phyloP scores from a whole-genome alignment of 2,888 invertebrate species.

The Ischnura elegans region DNA sequence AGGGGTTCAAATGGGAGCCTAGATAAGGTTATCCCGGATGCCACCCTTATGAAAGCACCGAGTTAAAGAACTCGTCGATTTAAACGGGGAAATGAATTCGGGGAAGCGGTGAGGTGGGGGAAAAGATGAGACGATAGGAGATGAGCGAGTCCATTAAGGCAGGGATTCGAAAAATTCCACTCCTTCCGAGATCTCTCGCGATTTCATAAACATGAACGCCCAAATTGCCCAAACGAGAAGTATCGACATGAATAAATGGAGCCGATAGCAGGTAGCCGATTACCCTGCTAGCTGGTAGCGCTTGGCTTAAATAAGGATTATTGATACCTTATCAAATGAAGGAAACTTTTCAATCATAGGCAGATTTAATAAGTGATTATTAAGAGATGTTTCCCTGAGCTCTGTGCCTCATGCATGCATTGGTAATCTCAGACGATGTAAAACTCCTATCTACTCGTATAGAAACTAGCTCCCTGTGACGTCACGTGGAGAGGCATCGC shows the following conservation, averaged over 20 bases:
- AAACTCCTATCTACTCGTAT: too few species aligned
- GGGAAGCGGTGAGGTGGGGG: background rate
- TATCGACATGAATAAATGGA: constrained; percentile 62
- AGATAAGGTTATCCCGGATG: background rate
- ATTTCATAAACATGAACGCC: constrained; percentile 65
- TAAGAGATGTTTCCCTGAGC: too few species aligned
- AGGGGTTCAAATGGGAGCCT: background rate
- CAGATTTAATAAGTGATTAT: too few species aligned
- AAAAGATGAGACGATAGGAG: background rate
- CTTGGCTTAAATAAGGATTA: too few species aligned
- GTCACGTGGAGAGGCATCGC: too few species aligned
- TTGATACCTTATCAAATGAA: too few species aligned
- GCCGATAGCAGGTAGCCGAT: too few species aligned
- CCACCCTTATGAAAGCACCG: constrained; percentile 29
- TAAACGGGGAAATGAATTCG: constrained; percentile 6
- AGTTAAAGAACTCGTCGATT: background rate
- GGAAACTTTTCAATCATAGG: too few species aligned
- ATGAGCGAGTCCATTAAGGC: constrained; percentile 52
- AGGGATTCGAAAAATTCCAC: constrained; percentile 29
- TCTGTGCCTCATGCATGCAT: too few species aligned
- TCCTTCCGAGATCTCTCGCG: constrained; percentile 16
- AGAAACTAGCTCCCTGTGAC: too few species aligned
- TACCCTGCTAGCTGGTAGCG: too few species aligned
- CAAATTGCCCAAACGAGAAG: constrained; percentile 29
- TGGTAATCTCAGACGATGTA: too few species aligned